phyloP scores from a whole-genome alignment of 2,113 vertebrate genomes.

The Sturnus vulgaris region DNA sequence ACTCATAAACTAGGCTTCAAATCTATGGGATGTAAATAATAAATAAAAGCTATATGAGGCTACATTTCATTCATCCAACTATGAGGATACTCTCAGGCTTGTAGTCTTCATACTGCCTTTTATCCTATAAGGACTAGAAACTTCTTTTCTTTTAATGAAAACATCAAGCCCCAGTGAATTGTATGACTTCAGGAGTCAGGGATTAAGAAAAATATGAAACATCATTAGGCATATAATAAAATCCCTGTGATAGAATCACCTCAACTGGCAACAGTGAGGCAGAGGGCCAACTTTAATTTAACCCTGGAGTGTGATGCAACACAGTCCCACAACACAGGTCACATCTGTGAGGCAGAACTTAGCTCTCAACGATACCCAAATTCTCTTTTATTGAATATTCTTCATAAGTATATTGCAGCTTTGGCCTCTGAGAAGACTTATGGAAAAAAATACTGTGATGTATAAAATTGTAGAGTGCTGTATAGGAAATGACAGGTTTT shows the following conservation, averaged over 20 bases:
- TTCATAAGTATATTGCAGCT: neutral
- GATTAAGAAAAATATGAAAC: slow-evolving; percentile 52
- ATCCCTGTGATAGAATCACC: slow-evolving; percentile 17
- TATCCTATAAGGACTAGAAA: neutral
- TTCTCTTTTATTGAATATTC: slow-evolving; percentile 45
- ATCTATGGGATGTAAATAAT: neutral
- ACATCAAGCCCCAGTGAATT: neutral
- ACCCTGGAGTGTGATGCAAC: slow-evolving; percentile 20
- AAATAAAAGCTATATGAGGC: neutral
- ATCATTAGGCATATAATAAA: slow-evolving; percentile 28
- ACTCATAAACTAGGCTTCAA: neutral
- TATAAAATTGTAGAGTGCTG: neutral
- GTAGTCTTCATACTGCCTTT: neutral
- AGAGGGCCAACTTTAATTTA: slow-evolving; percentile 46
- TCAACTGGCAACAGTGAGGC: neutral
- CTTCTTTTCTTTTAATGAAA: slow-evolving; percentile 28
- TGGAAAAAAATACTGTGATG: neutral
- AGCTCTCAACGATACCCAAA: neutral
- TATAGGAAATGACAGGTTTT: neutral
- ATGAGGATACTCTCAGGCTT: neutral
- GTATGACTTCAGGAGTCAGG: slow-evolving; percentile 7
- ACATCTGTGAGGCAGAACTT: slow-evolving; percentile 35
- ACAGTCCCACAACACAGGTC: slow-evolving; percentile 25
- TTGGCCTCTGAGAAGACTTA: slow-evolving; percentile 1
- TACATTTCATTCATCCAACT: neutral